Evolutionary conservation across 2,113 vertebrate species (phyloP), one percentile per base, ranked within the genome.

Genomic region (Rhinogobius similis): DNA sequence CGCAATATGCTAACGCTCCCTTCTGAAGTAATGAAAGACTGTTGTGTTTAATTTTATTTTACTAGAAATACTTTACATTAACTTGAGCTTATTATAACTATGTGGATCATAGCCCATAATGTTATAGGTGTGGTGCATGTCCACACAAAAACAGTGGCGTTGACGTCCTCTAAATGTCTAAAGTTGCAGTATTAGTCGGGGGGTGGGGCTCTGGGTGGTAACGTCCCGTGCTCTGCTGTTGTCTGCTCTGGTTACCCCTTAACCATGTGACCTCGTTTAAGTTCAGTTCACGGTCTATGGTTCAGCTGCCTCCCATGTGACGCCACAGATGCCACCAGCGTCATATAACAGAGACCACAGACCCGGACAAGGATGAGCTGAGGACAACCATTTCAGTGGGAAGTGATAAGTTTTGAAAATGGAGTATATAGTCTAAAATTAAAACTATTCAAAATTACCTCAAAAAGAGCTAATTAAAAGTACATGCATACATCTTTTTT

Each of bases 231-330:
- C 39, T 78, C 50, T 53, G 76, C 21, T 53, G 29, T 67, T 27
- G 53, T 78, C 77, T 66, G 74, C 79, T 82, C 86, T 72, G 77
- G 68, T 84, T 81, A 82, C 81, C 78, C 76, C 64, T 66, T 50
- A 72, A 83, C 75, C 88, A 88, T 87, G 85, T 89, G 87, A 87
- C 90, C 85, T 67, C 75, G 14, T 83, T 87, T 81, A 75, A 76
- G 72, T 79, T 69, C n/a, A n/a, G n/a, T n/a, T n/a, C n/a, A n/a
- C n/a, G n/a, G n/a, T n/a, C n/a, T n/a, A n/a, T n/a, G n/a, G n/a
- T n/a, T n/a, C 86, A 88, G 86, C 88, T 89, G 83, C 86, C 77
- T 71, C 73, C 82, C 88, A 85, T 89, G 86, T 90, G 89, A 88
- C 82, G 75, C 50, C 65, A 63, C 71, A 79, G 82, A 86, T 79